Evolutionary conservation across 2,888 invertebrate genomes (phyloP).

Genomic region (Polydesmus complanatus): DNA sequence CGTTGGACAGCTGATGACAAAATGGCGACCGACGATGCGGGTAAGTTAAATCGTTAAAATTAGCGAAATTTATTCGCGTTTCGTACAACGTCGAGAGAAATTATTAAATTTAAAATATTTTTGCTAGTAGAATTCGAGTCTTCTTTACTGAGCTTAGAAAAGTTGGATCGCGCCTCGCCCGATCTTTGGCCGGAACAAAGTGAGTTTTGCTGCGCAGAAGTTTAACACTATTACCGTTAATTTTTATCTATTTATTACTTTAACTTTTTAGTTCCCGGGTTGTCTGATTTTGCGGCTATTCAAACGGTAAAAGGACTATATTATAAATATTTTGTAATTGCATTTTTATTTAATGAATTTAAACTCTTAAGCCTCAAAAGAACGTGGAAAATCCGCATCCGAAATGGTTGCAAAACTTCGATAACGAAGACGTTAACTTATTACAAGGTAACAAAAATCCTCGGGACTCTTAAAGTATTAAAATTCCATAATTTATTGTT

Average conservation of each 20-base stretch:
- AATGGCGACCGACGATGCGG: not conserved
- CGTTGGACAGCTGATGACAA: too few species aligned
- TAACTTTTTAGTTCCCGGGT: constrained; percentile 58
- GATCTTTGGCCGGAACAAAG: constrained; percentile 94
- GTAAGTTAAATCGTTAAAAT: not conserved
- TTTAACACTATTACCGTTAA: too few species aligned
- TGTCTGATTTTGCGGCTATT: constrained; percentile 56
- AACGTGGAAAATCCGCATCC: constrained; percentile 22
- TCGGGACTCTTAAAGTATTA: not conserved
- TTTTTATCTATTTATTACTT: constrained; percentile 10
- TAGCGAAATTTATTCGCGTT: not conserved
- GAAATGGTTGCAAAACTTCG: constrained; percentile 32
- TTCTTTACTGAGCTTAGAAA: constrained; percentile 73
- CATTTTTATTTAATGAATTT: not conserved
- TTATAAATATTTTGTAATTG: too few species aligned
- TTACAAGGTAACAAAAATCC: constrained; percentile 29
- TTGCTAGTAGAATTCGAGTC: constrained; percentile 42
- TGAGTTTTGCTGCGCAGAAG: too few species aligned
- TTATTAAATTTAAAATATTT: not conserved
- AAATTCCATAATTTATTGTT: not conserved
- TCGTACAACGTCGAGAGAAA: not conserved
- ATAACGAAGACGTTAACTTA: constrained; percentile 34
- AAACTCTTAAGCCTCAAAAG: not conserved
- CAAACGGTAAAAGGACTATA: constrained; percentile 14
- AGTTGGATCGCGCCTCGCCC: constrained; percentile 83